Percentiles rank a stretch among this genome's conserved stretches.
Evolutionary conservation across 2,888 invertebrate genomes (phyloP).

Genomic region (Mythimna ferrago): DNA sequence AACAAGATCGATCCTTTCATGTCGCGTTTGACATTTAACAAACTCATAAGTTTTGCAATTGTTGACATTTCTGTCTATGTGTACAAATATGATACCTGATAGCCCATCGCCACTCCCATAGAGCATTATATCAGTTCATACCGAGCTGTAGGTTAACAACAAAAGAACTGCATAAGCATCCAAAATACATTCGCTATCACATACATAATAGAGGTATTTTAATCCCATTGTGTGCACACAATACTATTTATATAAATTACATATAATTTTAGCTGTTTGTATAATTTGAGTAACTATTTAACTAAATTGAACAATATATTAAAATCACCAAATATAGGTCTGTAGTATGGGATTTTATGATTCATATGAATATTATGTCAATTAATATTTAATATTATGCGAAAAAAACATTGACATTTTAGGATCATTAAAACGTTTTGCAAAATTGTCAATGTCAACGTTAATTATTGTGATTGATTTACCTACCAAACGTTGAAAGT

Average conservation of each 20-base stretch:
- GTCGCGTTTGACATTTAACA: slow-evolving; percentile 43
- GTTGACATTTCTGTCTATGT: slow-evolving; percentile 45
- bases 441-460: not conserved
- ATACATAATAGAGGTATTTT: slow-evolving; percentile 29
- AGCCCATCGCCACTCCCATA: slow-evolving; percentile 47
- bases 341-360: not conserved
- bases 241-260: slow-evolving; percentile 45
- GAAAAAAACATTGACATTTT: slow-evolving; percentile 1
- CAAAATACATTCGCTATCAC: slow-evolving; percentile 31
- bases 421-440: not conserved
- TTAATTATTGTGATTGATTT: not conserved
- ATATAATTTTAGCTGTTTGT: slow-evolving; percentile 34
- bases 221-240: slow-evolving; percentile 37
- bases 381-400: slow-evolving; percentile 3
- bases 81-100: slow-evolving; percentile 49
- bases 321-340: not conserved
- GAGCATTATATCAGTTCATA: slow-evolving; percentile 26
- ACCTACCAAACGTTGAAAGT: not conserved
- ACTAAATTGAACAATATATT: slow-evolving; percentile 32
- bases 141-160: slow-evolving; percentile 26
- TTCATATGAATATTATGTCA: slow-evolving; percentile 12
- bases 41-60: slow-evolving; percentile 43
- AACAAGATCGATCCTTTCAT: slow-evolving; percentile 25
- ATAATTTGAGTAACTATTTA: slow-evolving; percentile 6
- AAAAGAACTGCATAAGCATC: slow-evolving; percentile 30